Evolutionary conservation across 2,797 vertebrate species (phyloP), one percentile per base, ranked within the genome.

Genomic region (Vespertilio murinus): DNA sequence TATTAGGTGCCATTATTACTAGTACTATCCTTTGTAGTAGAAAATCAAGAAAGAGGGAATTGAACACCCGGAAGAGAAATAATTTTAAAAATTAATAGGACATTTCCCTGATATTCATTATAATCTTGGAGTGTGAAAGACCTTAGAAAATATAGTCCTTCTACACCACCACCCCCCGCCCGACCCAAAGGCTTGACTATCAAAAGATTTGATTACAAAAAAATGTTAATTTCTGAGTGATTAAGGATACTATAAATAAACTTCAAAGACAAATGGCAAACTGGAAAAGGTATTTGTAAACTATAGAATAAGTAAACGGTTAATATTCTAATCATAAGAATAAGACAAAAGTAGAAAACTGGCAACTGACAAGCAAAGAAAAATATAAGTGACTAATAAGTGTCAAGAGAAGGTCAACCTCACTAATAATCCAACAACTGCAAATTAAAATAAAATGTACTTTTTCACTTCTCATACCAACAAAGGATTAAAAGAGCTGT

Each of bases 241-340:
- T n/a, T 67, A 56, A 82, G 85, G 61, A 78, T 12, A 73, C 30
- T 49, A 78, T 75, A 78, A 81, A n/a, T 88, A 35, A 77, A 82
- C n/a, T 82, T 78, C 73, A 79, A 93, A 79, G 56, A 49, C 22
- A 95, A 89, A 74, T 84, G 18, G 87, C 25, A 88, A 75, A 75
- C 33, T 90, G 12, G 33, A 54, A 74, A 75, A 93, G 22, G 67
- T 65, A 75, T 23, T 30, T 85, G 18, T 67, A 89, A 42, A 17
- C 61, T 56, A 64, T 8, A 49, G 30, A 93, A 69, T 74, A 87
- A 74, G 54, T 11, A 94, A 65, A 86, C 23, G 22, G 54, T 69
- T 91, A 88, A 80, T 94, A 85, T 73, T 69, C 11, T 42, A 69
- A 69, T 13, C 42, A 85, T 10, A 70, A 49, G 80, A 69, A 52